These are phyloP conservation scores for Isotomurus palustris DNA, from an alignment of 2,888 invertebrate species.

Conservation along the genomic window DNA sequence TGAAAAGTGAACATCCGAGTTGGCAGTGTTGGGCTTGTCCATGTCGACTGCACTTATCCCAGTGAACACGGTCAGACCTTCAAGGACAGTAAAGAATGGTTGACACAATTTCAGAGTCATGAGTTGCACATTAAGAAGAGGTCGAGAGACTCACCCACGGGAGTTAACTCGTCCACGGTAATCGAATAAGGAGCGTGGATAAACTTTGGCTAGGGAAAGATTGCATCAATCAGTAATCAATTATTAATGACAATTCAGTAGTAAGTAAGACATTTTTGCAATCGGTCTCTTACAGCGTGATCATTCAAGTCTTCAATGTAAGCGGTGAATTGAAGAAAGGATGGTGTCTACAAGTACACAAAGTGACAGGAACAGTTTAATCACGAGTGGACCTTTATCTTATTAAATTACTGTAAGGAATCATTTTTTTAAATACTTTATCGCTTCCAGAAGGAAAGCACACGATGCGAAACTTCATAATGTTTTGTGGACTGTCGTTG, in stretches of 20 bases:
- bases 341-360: slow-evolving; percentile 61
- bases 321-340: slow-evolving; percentile 76
- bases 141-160: slow-evolving; percentile 58
- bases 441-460: slow-evolving; percentile 57
- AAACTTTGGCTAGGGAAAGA: slow-evolving; percentile 69
- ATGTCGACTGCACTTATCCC: slow-evolving; percentile 75
- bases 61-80: slow-evolving; percentile 72
- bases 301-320: slow-evolving; percentile 86
- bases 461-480: slow-evolving; percentile 73
- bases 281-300: slow-evolving; percentile 54
- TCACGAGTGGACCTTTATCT: background rate
- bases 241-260: too few relatives aligned
- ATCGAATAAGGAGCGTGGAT: slow-evolving; percentile 72
- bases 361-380: too few relatives aligned
- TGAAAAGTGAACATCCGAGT: slow-evolving; percentile 78
- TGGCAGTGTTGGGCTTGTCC: slow-evolving; percentile 82
- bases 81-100: background rate
- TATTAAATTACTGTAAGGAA: background rate
- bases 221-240: too few relatives aligned
- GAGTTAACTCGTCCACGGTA: slow-evolving; percentile 74
- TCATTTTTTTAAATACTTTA: slow-evolving; percentile 18
- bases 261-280: slow-evolving; percentile 21
- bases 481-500: slow-evolving; percentile 71
- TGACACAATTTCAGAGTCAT: background rate
- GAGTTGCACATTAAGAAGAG: background rate